phyloP scores from a whole-genome alignment of 2,888 invertebrate genomes.

The Morpho achilles region DNA sequence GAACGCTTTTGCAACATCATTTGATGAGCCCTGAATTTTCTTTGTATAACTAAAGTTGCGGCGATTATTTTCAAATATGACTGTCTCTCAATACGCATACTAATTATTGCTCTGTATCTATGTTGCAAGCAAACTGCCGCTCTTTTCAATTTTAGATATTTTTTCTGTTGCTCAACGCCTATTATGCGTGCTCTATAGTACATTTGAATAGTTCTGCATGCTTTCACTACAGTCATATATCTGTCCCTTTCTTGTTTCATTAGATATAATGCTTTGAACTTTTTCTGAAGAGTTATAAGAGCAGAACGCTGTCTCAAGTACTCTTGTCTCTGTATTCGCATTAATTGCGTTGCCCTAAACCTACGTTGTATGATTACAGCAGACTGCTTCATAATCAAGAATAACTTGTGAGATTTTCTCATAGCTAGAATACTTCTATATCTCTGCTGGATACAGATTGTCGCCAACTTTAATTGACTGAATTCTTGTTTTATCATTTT shows the following conservation, averaged over 20 bases:
- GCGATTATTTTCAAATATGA: constrained; percentile 39
- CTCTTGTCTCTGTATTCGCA: constrained; percentile 43
- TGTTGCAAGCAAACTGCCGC: constrained; percentile 45
- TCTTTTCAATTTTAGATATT: constrained; percentile 46
- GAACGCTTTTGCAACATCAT: constrained; percentile 50
- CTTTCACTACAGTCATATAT: constrained; percentile 50
- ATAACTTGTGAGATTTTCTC: constrained; percentile 51
- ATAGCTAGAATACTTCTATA: constrained; percentile 51
- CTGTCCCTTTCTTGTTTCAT: constrained; percentile 50
- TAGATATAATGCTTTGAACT: constrained; percentile 51
- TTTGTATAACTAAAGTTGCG: constrained; percentile 43
- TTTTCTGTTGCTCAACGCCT: constrained; percentile 42
- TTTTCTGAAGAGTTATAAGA: constrained; percentile 40
- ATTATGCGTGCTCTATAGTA: constrained; percentile 47
- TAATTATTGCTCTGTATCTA: constrained; percentile 48
- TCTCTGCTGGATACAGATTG: constrained; percentile 56
- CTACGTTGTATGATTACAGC: constrained; percentile 51
- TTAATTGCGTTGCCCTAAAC: constrained; percentile 51
- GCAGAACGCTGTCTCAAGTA: constrained; percentile 42
- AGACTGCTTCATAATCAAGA: constrained; percentile 43
- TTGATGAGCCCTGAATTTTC: constrained; percentile 55
- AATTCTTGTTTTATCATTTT: constrained; percentile 47
- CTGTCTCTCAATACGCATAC: constrained; percentile 44
- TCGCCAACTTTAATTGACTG: constrained; percentile 49
- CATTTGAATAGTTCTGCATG: constrained; percentile 60